These are phyloP conservation scores for Pasiphila rectangulata DNA, from an alignment of 2,888 invertebrate species.

Conservation along the genomic window DNA sequence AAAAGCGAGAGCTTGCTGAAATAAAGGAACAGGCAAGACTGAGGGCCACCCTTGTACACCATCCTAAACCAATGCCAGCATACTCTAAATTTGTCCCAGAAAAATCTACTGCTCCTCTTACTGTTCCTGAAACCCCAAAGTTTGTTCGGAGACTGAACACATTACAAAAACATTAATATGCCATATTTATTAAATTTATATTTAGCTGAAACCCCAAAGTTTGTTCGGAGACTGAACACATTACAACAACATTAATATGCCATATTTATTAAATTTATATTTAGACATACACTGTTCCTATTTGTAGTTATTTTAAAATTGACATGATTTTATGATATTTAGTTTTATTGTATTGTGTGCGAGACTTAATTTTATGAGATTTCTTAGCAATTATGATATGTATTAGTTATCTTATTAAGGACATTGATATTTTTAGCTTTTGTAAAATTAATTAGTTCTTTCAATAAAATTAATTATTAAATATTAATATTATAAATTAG, in stretches of 20 bases:
- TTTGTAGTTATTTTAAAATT: conserved; percentile 6
- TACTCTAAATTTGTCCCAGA: conserved; percentile 73
- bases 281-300: conserved; percentile 3
- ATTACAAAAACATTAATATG: conserved; percentile 43
- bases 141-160: conserved; percentile 68
- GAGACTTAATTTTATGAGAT: neutral
- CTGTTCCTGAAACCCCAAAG: conserved; percentile 83
- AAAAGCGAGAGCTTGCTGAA: conserved; percentile 61
- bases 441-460: neutral
- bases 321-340: conserved; percentile 4
- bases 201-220: too few species aligned
- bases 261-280: neutral
- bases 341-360: neutral
- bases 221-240: too few species aligned
- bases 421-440: neutral
- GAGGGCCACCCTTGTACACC: conserved; percentile 81
- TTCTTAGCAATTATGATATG: neutral
- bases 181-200: neutral
- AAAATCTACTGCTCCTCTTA: conserved; percentile 77
- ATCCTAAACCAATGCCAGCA: conserved; percentile 82
- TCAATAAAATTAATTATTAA: too few species aligned
- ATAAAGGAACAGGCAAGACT: conserved; percentile 74
- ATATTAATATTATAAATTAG: neutral
- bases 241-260: too few species aligned
- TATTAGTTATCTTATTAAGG: too few species aligned